These are phyloP conservation scores for Suricata suricatta DNA, from an alignment of 2,113 vertebrate genomes.

Conservation along the genomic window DNA sequence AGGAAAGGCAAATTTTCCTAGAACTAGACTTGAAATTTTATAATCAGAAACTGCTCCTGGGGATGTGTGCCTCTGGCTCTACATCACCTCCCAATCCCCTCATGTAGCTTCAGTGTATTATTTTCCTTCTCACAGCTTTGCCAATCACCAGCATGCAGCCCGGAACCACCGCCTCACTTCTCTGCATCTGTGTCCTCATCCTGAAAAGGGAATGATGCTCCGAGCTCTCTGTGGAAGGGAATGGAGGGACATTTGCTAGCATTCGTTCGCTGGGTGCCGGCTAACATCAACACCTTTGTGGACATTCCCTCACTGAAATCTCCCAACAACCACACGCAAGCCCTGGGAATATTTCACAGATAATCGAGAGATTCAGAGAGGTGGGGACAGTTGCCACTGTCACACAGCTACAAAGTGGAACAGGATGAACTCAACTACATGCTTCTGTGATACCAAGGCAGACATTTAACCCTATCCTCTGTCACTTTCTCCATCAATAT, in stretches of 20 bases:
- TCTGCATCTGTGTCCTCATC: background rate
- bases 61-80: background rate
- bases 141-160: background rate
- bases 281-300: background rate
- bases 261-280: background rate
- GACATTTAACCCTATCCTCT: background rate
- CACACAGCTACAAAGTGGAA: background rate
- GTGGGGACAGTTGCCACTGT: background rate
- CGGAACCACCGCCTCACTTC: background rate
- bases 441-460: background rate
- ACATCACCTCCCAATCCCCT: background rate
- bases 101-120: background rate
- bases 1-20: constrained; percentile 14
- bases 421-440: background rate
- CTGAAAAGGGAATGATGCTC: background rate
- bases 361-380: background rate
- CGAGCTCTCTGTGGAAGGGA: background rate
- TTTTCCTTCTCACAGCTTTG: background rate
- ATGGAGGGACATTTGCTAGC: background rate
- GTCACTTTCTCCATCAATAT: background rate
- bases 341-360: background rate
- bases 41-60: background rate
- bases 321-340: background rate
- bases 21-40: constrained; percentile 24
- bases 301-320: background rate